Conservation (phyloP, 2,888 invertebrate species). For the Ectropis crepuscularia region DNA sequence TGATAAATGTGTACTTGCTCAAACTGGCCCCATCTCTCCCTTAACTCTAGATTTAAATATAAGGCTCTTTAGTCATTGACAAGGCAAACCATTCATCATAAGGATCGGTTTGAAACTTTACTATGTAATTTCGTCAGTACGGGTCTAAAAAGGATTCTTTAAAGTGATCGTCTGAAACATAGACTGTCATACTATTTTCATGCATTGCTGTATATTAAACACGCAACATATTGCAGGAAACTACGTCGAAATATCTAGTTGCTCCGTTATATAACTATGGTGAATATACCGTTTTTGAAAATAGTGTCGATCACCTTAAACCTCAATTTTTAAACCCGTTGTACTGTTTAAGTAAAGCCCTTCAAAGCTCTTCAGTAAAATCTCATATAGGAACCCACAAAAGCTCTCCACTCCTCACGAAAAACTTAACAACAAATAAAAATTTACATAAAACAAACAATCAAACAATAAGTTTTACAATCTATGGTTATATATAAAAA, state of each 20-base stretch:
- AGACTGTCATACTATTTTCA: too few species aligned
- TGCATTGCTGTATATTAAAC: too few species aligned
- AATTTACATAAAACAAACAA: slow-evolving; percentile 68
- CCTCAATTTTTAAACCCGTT: too few species aligned
- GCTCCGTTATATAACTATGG: too few species aligned
- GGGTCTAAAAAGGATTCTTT: too few species aligned
- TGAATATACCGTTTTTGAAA: too few species aligned
- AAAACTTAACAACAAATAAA: slow-evolving; percentile 74
- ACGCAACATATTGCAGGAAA: too few species aligned
- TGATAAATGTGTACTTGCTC: slow-evolving; percentile 46
- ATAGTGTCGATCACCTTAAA: too few species aligned
- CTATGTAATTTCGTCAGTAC: slow-evolving; percentile 41
- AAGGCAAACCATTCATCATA: slow-evolving; percentile 65
- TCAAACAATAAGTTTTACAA: slow-evolving; percentile 54
- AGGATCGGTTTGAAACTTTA: slow-evolving; percentile 48
- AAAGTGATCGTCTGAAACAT: too few species aligned
- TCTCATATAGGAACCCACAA: slow-evolving; percentile 64
- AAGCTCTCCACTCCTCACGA: slow-evolving; percentile 55
- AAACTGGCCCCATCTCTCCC: slow-evolving; percentile 74
- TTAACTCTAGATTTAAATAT: slow-evolving; percentile 67
- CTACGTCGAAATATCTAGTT: too few species aligned
- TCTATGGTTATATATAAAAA: slow-evolving; percentile 52
- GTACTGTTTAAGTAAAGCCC: slow-evolving; percentile 46
- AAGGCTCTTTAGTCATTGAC: slow-evolving; percentile 67
- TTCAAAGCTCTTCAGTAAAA: slow-evolving; percentile 56